phyloP scores from a whole-genome alignment of 1,140 invertebrate species.

The Cotesia typhae region DNA sequence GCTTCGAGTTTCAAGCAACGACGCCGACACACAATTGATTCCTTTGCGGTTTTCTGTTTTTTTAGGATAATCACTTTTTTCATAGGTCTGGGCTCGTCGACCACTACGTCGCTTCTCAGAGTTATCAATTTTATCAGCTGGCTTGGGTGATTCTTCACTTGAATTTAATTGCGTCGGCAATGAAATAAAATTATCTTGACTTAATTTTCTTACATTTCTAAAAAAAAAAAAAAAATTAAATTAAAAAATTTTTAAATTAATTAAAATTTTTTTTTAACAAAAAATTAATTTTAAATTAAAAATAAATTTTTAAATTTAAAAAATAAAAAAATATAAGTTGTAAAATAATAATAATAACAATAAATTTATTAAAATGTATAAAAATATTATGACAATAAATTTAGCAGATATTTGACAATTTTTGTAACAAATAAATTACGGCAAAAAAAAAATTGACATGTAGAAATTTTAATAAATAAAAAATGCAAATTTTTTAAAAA shows the following conservation, averaged over 20 bases:
- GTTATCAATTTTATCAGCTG: not conserved
- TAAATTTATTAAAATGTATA: too few species aligned
- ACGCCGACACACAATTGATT: conserved; percentile 1
- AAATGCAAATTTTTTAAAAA: too few species aligned
- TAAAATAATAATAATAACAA: too few species aligned
- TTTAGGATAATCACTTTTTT: not conserved
- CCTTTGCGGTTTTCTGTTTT: not conserved
- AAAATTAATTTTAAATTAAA: too few species aligned
- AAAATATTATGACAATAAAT: too few species aligned
- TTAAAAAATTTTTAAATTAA: not conserved
- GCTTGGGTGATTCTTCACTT: not conserved
- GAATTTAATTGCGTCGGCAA: not conserved
- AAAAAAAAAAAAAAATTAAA: conserved; percentile 23
- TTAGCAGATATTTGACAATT: conserved; percentile 1
- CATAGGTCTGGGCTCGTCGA: not conserved
- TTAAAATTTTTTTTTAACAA: too few species aligned
- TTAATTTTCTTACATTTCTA: conserved; percentile 23
- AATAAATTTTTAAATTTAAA: too few species aligned
- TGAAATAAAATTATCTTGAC: not conserved
- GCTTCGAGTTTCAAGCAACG: conserved; percentile 3
- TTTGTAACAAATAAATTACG: conserved; percentile 11
- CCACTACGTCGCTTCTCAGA: conserved; percentile 6
- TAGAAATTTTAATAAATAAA: not conserved
- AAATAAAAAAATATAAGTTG: not conserved
- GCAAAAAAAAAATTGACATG: conserved; percentile 9